Percentiles rank a stretch among this genome's conserved stretches.
These are phyloP conservation scores for Lasioglossum albipes DNA, from an alignment of 1,140 invertebrate species.

Conservation along the genomic window DNA sequence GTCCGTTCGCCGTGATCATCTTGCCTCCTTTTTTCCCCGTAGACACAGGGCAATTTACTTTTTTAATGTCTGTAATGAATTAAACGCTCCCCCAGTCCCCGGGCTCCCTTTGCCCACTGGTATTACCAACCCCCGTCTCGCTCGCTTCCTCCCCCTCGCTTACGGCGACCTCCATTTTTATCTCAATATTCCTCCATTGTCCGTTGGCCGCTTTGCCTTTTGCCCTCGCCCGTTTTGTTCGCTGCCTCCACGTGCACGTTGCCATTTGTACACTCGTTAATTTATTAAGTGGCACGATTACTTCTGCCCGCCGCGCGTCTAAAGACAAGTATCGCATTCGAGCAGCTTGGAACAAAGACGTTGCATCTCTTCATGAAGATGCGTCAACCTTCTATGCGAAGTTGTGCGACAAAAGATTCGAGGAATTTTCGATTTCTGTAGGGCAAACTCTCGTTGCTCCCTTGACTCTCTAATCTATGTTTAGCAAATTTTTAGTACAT, in stretches of 20 bases:
- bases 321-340: neutral
- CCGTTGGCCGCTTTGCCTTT: constrained; percentile 29
- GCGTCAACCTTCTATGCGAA: too few relatives aligned
- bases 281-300: neutral
- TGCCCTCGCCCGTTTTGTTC: constrained; percentile 2
- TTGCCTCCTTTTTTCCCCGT: constrained; percentile 64
- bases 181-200: constrained; percentile 50
- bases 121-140: constrained; percentile 27
- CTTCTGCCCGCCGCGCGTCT: neutral
- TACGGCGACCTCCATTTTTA: constrained; percentile 29
- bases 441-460: too few relatives aligned
- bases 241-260: neutral
- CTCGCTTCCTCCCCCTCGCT: neutral
- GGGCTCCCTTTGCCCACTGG: constrained; percentile 33
- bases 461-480: too few relatives aligned
- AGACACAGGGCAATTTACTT: constrained; percentile 76
- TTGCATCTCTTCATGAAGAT: too few relatives aligned
- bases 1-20: constrained; percentile 69
- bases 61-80: constrained; percentile 78
- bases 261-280: neutral
- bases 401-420: too few relatives aligned
- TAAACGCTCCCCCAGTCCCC: constrained; percentile 65
- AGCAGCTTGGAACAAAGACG: too few relatives aligned
- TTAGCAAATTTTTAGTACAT: too few relatives aligned
- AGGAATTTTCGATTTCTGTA: too few relatives aligned